Evolutionary conservation across 2,797 vertebrate genomes (phyloP).

Genomic region (Chloroceryle inda): DNA sequence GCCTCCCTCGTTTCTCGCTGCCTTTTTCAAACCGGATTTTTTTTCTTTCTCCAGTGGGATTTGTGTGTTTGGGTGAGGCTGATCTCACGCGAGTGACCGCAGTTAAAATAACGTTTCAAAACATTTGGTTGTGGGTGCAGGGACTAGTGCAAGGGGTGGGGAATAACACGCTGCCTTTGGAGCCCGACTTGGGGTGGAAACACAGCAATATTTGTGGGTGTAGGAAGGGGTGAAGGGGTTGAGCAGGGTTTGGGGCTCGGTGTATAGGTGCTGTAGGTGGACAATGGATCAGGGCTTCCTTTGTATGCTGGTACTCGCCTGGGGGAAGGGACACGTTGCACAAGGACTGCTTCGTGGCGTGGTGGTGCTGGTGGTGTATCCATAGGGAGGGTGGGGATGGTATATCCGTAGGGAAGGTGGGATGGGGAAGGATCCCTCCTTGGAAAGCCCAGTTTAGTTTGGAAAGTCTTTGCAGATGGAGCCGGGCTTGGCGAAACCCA

Average conservation of each 20-base stretch:
- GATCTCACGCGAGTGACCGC: neutral
- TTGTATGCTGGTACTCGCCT: conserved; percentile 74
- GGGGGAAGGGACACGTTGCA: conserved; percentile 73
- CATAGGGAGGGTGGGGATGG: neutral
- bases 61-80: neutral
- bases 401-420: neutral
- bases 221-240: neutral
- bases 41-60: neutral
- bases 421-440: neutral
- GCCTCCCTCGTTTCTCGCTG: neutral
- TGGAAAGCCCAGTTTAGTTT: neutral
- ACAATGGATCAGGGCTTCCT: conserved; percentile 77
- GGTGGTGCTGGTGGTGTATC: neutral
- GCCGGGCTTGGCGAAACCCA: conserved; percentile 25
- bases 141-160: neutral
- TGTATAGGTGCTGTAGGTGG: conserved; percentile 40
- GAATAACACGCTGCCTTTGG: neutral
- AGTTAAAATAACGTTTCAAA: neutral
- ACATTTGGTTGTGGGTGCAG: neutral
- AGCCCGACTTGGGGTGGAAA: neutral
- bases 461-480: conserved; percentile 33
- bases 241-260: neutral
- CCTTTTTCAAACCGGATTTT: neutral
- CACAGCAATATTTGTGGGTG: neutral
- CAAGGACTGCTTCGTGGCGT: neutral